Base-by-base conservation (phyloP, 2,797 vertebrate species). In the Threskiornis aethiopicus region DNA sequence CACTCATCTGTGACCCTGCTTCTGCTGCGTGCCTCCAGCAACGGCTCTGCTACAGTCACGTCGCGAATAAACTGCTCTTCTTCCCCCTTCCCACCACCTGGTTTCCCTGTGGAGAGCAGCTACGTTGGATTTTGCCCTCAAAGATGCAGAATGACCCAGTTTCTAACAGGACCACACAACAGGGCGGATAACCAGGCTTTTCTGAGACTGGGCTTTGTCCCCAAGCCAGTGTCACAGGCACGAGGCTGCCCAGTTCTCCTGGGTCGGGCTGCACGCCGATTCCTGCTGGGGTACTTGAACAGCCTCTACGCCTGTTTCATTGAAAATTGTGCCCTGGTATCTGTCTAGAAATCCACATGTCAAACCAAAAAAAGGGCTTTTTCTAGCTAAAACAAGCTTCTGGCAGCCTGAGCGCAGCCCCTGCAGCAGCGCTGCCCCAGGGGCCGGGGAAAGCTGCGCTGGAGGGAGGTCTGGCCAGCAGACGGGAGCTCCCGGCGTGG, bases 191-290 rank as follows among this genome's bases (percentile, higher is more conserved):
- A 58, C 28, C 35, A 26, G 28, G 17, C 24, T 70, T 49, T 49
- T n/a, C 29, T 7, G 37, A 57, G 57, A 0, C 16, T 2, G n/a
- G 33, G 33, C 29, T 76, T 64, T n/a, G 28, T 65, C 44, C 57
- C 39, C 28, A 16, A 9, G 12, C 29, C 10, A 4, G 33, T 16
- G 35, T 18, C 51, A 16, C 51, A 4, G 39, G 29, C n/a, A 15
- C 0, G 4, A 44, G 10, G 16, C 25, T 59, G n/a, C 20, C 25
- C 20, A 11, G 8, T 20, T 19, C 14, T 22, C 24, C 73, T 2
- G 19, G 19, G 8, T 28, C 8, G 0, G 46, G 62, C 54, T 25
- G 46, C 14, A 7, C 0, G 1, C 54, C 0, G 0, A 13, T 25
- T 75, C 41, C n/a, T 12, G 13, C n/a, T 7, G 10, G 59, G 31